phyloP scores from a whole-genome alignment of 2,797 vertebrate species.

The Eleutherodactylus coqui region DNA sequence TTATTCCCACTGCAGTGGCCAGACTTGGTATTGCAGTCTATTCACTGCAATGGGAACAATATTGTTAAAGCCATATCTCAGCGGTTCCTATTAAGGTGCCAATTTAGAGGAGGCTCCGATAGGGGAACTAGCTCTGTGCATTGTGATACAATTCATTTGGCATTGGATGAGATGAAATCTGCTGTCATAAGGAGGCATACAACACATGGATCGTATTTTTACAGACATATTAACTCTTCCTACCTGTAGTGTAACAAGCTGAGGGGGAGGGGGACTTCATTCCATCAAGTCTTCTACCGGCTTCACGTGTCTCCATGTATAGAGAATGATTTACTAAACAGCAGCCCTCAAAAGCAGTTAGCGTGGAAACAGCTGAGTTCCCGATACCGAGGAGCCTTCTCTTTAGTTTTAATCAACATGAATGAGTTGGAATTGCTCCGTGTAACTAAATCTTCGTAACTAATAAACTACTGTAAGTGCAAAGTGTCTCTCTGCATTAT shows the following conservation, averaged over 20 bases:
- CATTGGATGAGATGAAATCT: background rate
- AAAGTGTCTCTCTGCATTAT: constrained; percentile 60
- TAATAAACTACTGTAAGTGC: constrained; percentile 61
- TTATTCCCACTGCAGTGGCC: no score
- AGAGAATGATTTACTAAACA: constrained; percentile 44
- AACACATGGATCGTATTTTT: background rate
- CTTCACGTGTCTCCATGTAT: constrained; percentile 36
- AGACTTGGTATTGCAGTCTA: no score
- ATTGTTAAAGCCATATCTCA: no score
- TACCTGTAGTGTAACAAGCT: background rate
- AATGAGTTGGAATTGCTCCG: constrained; percentile 54
- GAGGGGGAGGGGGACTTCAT: background rate
- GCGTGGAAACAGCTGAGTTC: constrained; percentile 30
- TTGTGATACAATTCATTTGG: background rate
- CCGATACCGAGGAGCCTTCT: constrained; percentile 22
- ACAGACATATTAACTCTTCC: background rate
- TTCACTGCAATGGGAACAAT: no score
- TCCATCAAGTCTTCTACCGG: background rate
- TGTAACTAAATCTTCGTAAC: constrained; percentile 57
- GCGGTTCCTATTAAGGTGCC: no score
- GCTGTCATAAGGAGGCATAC: background rate
- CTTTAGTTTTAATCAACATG: constrained; percentile 61
- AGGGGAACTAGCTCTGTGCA: background rate
- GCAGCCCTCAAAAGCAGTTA: constrained; percentile 53
- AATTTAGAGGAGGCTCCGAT: background rate